Evolutionary conservation across 2,797 vertebrate species (phyloP).

Genomic region (Myripristis murdjan): DNA sequence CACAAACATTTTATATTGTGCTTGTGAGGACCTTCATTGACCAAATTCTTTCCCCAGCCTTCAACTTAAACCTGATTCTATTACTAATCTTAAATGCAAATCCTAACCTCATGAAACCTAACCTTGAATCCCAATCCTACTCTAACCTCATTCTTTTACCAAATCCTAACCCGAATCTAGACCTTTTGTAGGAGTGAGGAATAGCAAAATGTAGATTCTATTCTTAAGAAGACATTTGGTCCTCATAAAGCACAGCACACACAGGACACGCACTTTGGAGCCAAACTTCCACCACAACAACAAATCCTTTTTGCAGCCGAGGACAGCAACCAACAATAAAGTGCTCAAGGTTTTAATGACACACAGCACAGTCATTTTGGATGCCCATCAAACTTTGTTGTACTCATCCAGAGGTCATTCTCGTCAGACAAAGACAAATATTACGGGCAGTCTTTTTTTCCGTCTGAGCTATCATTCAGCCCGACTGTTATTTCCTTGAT

Average conservation of each 20-base stretch:
- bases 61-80: no score
- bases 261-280: conserved; percentile 58
- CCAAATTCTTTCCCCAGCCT: not conserved
- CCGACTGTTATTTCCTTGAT: conserved; percentile 14
- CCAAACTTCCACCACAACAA: no score
- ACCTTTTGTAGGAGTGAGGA: not conserved
- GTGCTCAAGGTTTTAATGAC: not conserved
- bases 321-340: not conserved
- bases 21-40: not conserved
- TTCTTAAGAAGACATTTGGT: no score
- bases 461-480: conserved; percentile 10
- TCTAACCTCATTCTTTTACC: no score
- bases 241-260: no score
- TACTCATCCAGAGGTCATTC: conserved; percentile 13
- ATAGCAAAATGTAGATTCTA: no score
- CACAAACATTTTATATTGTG: not conserved
- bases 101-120: no score
- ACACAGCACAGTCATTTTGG: not conserved
- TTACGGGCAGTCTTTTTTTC: conserved; percentile 6
- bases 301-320: not conserved
- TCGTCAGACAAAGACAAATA: conserved; percentile 19
- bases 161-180: not conserved
- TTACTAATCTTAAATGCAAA: not conserved
- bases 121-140: no score
- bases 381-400: conserved; percentile 9